phyloP scores from a whole-genome alignment of 2,888 invertebrate genomes.

The Hermodice carunculata region DNA sequence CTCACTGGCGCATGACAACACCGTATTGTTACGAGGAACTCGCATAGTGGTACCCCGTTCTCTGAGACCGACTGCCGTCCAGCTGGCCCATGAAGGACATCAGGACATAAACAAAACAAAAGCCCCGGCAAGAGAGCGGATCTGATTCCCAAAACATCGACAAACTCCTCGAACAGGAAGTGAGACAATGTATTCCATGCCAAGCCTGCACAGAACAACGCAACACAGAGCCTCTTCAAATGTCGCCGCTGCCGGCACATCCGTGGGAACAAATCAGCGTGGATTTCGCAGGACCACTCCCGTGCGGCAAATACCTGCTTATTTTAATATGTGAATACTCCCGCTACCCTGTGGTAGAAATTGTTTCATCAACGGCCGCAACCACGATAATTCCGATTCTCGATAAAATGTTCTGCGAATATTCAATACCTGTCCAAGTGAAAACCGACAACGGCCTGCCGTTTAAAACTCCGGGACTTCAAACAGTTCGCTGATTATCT shows the following conservation, averaged over 20 bases:
- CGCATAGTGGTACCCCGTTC: slow-evolving; percentile 37
- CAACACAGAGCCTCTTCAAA: slow-evolving; percentile 32
- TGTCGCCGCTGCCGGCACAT: slow-evolving; percentile 28
- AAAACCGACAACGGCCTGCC: slow-evolving; percentile 19
- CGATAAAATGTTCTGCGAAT: slow-evolving; percentile 20
- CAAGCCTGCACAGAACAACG: slow-evolving; percentile 29
- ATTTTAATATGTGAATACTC: slow-evolving; percentile 42
- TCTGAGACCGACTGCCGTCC: slow-evolving; percentile 32
- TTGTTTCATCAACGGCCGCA: slow-evolving; percentile 25
- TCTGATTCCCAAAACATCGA: slow-evolving; percentile 48
- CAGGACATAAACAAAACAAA: slow-evolving; percentile 46
- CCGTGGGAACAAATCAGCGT: slow-evolving; percentile 26
- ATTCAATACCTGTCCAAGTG: neutral
- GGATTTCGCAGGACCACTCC: slow-evolving; percentile 35
- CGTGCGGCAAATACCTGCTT: slow-evolving; percentile 30
- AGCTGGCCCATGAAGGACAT: slow-evolving; percentile 46
- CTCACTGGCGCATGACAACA: neutral
- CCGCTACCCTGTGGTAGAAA: slow-evolving; percentile 39
- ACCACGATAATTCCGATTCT: slow-evolving; percentile 29
- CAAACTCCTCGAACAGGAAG: slow-evolving; percentile 30
- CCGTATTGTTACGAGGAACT: slow-evolving; percentile 25
- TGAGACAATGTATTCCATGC: slow-evolving; percentile 24
- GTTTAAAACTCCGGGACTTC: slow-evolving; percentile 33
- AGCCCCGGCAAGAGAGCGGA: slow-evolving; percentile 40
- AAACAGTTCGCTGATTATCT: slow-evolving; percentile 31